These are phyloP conservation scores for Bombus pyrosoma DNA, from an alignment of 1,140 invertebrate species.

Conservation along the genomic window DNA sequence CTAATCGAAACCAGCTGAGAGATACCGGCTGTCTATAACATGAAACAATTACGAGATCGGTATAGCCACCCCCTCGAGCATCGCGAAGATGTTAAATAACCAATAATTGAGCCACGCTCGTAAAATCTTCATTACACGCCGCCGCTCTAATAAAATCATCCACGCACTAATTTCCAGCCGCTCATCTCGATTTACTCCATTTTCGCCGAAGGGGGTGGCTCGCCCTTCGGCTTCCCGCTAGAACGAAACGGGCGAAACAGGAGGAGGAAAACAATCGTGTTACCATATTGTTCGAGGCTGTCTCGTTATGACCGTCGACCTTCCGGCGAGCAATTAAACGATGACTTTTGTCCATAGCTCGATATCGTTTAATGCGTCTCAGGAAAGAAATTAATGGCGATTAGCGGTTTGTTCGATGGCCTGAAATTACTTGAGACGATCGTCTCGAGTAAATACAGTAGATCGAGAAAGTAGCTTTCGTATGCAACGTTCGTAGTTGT, in stretches of 20 bases:
- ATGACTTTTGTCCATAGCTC: background rate
- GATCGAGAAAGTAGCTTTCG: background rate
- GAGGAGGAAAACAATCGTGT: conserved; percentile 74
- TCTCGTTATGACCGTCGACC: conserved; percentile 28
- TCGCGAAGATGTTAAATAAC: conserved; percentile 68
- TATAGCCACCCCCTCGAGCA: background rate
- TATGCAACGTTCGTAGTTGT: too few relatives aligned
- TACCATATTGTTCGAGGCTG: conserved; percentile 70
- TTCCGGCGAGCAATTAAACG: conserved; percentile 20
- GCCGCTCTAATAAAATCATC: conserved; percentile 77
- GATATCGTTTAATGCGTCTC: background rate
- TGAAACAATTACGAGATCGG: conserved; percentile 56
- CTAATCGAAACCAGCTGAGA: background rate
- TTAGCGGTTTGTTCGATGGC: too few relatives aligned
- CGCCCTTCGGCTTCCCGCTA: conserved; percentile 12
- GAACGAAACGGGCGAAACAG: conserved; percentile 52
- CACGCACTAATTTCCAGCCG: conserved; percentile 75
- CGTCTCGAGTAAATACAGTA: background rate
- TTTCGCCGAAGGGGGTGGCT: conserved; percentile 66
- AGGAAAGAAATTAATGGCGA: background rate
- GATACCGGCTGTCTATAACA: background rate
- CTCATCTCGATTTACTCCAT: conserved; percentile 75
- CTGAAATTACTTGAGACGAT: background rate
- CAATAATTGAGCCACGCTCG: conserved; percentile 74
- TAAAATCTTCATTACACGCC: conserved; percentile 77